Percentiles rank a stretch among this genome's conserved stretches.
Conservation (phyloP, 2,113 vertebrate species). For the Mobula hypostoma region DNA sequence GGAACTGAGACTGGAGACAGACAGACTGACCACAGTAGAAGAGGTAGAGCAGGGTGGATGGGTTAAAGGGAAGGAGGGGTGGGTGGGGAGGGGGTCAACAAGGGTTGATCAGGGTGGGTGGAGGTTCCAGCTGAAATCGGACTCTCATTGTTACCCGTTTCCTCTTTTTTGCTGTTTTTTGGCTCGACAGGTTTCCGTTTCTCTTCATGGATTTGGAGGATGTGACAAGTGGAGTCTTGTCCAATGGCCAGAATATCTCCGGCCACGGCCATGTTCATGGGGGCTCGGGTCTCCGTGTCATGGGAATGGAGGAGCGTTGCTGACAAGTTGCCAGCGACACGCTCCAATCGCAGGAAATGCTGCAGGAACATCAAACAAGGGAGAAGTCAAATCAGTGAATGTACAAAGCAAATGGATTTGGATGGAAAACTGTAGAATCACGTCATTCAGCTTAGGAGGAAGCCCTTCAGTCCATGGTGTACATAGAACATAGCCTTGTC, state of each 20-base stretch:
- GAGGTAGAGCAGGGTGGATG: background rate
- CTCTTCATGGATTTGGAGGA: conserved; percentile 63
- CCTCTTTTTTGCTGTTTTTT: conserved; percentile 40
- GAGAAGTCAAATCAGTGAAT: background rate
- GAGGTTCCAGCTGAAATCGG: too few species aligned
- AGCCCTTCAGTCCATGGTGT: too few species aligned
- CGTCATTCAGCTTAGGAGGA: too few species aligned
- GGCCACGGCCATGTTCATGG: conserved; percentile 83
- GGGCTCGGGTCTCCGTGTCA: conserved; percentile 79
- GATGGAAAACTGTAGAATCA: background rate
- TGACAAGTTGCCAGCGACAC: conserved; percentile 63
- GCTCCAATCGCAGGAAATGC: conserved; percentile 82
- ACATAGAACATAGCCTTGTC: too few species aligned
- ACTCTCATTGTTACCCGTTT: conserved; percentile 55
- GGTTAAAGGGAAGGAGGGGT: background rate
- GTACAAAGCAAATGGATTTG: background rate
- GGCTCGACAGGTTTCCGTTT: conserved; percentile 40
- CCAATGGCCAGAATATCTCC: conserved; percentile 77
- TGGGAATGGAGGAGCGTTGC: conserved; percentile 77
- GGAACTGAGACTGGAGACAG: background rate
- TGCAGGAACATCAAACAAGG: conserved; percentile 45
- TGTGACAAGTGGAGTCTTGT: conserved; percentile 77
- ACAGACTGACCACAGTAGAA: background rate
- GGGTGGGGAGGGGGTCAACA: background rate
- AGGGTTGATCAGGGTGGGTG: too few species aligned